Conservation (phyloP, 2,888 invertebrate genomes). For the Lacanobia oleracea region DNA sequence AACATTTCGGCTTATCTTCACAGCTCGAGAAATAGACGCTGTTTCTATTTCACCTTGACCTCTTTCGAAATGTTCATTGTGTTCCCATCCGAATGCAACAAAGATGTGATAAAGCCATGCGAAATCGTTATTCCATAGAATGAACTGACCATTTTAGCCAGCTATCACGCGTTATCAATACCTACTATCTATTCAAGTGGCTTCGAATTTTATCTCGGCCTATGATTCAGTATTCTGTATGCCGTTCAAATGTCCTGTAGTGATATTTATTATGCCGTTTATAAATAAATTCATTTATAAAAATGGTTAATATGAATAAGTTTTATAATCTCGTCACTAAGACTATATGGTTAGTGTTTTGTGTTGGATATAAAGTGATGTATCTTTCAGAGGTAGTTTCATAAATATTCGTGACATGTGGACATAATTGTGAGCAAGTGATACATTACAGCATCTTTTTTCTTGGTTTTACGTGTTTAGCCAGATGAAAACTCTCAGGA, state of each 20-base stretch:
- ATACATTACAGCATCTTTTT: neutral
- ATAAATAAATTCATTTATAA: constrained; percentile 47
- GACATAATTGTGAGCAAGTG: neutral
- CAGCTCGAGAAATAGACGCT: neutral
- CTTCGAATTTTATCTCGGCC: constrained; percentile 52
- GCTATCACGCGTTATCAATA: constrained; percentile 57
- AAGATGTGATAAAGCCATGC: constrained; percentile 16
- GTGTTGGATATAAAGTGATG: constrained; percentile 10
- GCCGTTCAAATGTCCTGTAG: constrained; percentile 55
- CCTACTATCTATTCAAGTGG: constrained; percentile 64
- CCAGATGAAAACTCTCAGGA: neutral
- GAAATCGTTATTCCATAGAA: constrained; percentile 34
- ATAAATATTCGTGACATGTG: neutral
- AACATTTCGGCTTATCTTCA: too few relatives aligned
- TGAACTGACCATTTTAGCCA: constrained; percentile 6
- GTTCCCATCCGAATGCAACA: constrained; percentile 3
- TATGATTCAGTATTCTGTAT: constrained; percentile 52
- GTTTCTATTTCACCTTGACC: neutral
- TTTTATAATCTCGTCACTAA: constrained; percentile 69
- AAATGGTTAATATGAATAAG: constrained; percentile 68
- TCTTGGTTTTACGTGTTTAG: neutral
- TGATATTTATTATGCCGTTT: constrained; percentile 36
- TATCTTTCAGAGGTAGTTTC: constrained; percentile 7
- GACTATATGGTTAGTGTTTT: constrained; percentile 69
- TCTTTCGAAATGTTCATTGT: neutral